Conservation (phyloP, 2,113 vertebrate genomes). For the Petroica traversi region DNA sequence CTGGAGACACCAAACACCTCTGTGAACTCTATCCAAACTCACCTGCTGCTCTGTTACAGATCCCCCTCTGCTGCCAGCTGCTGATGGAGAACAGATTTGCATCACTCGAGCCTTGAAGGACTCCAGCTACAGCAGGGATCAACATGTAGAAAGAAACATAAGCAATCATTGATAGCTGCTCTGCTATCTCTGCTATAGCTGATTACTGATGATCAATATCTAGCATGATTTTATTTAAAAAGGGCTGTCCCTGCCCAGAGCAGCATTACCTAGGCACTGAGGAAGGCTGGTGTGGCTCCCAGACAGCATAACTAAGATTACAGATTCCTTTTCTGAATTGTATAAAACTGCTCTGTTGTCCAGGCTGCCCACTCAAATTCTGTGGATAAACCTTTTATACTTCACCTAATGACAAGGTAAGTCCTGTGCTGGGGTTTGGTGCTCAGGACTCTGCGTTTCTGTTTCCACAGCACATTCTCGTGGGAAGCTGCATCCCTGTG, state of each 20-base stretch:
- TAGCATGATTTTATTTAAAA: not conserved
- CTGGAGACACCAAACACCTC: not conserved
- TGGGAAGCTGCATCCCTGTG: fast-evolving
- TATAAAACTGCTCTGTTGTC: not conserved
- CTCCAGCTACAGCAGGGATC: slow-evolving; percentile 60
- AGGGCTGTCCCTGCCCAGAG: not conserved
- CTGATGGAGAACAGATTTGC: slow-evolving; percentile 28
- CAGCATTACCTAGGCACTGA: not conserved
- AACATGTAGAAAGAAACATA: not conserved
- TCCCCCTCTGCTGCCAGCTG: not conserved
- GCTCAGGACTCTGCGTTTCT: not conserved
- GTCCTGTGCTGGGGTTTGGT: fast-evolving
- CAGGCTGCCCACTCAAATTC: not conserved
- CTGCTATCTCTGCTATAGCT: too few relatives aligned
- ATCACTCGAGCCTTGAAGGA: slow-evolving; percentile 68
- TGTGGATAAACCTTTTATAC: not conserved
- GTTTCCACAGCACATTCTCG: not conserved
- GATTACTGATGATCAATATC: not conserved
- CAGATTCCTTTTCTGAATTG: not conserved
- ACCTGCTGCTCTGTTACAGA: slow-evolving; percentile 66
- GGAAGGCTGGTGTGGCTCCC: not conserved
- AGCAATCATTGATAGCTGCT: fast-evolving
- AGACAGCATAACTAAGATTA: not conserved
- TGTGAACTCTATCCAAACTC: not conserved
- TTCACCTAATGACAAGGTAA: fast-evolving